phyloP scores from a whole-genome alignment of 2,113 vertebrate species.

The Delphinapterus leucas region DNA sequence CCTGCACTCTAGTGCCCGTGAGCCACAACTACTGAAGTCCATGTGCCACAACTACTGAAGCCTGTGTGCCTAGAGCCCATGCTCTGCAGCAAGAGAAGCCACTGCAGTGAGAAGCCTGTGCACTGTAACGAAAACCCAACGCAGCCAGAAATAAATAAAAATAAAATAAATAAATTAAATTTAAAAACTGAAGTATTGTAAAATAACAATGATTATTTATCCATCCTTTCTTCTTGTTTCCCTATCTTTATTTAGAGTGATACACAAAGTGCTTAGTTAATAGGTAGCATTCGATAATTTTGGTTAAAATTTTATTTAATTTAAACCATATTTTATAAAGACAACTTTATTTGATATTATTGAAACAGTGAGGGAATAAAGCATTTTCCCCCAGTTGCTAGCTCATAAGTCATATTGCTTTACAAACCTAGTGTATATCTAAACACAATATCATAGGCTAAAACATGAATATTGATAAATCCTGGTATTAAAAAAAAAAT shows the following conservation, averaged over 20 bases:
- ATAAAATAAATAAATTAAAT: no score
- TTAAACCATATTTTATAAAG: neutral
- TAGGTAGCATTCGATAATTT: neutral
- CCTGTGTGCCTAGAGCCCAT: no score
- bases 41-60: no score
- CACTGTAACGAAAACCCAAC: no score
- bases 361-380: neutral
- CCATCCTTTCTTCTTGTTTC: neutral
- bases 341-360: neutral
- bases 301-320: neutral
- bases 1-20: no score
- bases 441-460: neutral
- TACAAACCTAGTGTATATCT: neutral
- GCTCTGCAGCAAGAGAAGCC: no score
- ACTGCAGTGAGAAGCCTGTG: no score
- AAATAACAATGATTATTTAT: neutral
- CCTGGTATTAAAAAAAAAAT: neutral
- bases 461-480: neutral
- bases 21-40: no score
- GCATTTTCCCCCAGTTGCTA: neutral
- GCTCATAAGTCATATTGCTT: neutral
- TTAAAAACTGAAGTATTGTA: neutral
- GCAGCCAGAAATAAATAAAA: no score
- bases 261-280: neutral
- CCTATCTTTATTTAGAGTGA: neutral